Base-by-base conservation (phyloP, 2,888 invertebrate species). In the Lasioglossum vierecki region DNA sequence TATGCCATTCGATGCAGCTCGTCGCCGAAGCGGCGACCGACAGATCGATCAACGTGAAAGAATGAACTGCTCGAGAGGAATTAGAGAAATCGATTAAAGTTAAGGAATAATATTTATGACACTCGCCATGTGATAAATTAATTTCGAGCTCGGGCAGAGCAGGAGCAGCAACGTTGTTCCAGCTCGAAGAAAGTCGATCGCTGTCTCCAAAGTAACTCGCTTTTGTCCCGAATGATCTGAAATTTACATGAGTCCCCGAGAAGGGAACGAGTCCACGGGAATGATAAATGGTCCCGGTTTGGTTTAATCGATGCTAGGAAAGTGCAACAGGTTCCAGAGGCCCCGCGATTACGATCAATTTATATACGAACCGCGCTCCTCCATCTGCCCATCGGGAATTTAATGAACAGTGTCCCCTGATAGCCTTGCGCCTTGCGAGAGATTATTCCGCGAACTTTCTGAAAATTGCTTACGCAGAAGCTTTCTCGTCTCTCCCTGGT, bases 261-360 rank as follows among this genome's bases (percentile, higher is more conserved):
- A 66, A 35, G 76, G 76, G 79, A 85, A 83, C 80, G 66, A 86
- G 80, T 80, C n/a, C 57, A 13, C n/a, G 66, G 11, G 63, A 78
- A 80, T 87, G 86, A 87, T 86, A 70, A 85, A 86, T 44, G 78
- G 71, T 66, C 75, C 73, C 53, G 80, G 76, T 66, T 79, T 73
- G 53, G 70, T 80, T 79, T 87, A 86, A 87, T 85, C 86, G 83
- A 76, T 63, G 76, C 70, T 60, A 80, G 57, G 80, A 83, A 87
- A 83, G 80, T 41, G 85, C 86, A 87, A 87, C 87, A 83, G 87
- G 87, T 87, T 87, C 68, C 76, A 66, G 85, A 81, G 72, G 63
- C 80, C 39, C 30, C 80, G 79, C 49, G 83, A 81, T 83, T 66
- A 79, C 35, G 71, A 72, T 79, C 73, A 73, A 86, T 86, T 76